Evolutionary conservation across 2,888 invertebrate species (phyloP).

Genomic region (Theretra japonica): DNA sequence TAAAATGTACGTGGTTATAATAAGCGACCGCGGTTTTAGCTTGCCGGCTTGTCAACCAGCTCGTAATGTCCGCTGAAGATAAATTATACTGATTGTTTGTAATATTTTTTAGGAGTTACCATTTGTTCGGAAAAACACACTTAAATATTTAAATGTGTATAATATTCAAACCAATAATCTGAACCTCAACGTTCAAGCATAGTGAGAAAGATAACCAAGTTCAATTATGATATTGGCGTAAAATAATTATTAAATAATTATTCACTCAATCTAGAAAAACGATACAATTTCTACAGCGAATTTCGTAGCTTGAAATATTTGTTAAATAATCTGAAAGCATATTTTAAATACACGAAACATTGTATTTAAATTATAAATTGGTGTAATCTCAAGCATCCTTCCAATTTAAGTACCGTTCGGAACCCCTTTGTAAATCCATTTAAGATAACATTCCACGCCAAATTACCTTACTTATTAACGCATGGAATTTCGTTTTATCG

Average conservation of each 20-base stretch:
- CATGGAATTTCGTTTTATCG: slow-evolving; percentile 42
- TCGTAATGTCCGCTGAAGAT: too few species aligned
- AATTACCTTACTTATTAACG: slow-evolving; percentile 46
- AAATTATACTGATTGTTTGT: too few species aligned
- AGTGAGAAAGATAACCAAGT: too few species aligned
- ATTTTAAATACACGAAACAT: slow-evolving; percentile 1
- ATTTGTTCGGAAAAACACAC: too few species aligned
- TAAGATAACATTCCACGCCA: slow-evolving; percentile 44
- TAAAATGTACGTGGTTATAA: background rate
- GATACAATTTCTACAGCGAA: too few species aligned
- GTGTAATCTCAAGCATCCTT: slow-evolving; percentile 27
- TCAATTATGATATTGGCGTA: too few species aligned
- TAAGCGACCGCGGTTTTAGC: slow-evolving; percentile 6
- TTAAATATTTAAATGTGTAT: too few species aligned
- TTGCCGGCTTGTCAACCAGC: background rate
- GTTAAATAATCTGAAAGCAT: background rate
- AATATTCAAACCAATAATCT: too few species aligned
- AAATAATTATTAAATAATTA: too few species aligned
- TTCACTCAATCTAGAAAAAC: too few species aligned
- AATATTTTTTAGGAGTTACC: too few species aligned
- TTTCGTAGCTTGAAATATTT: background rate
- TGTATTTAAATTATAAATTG: slow-evolving; percentile 2
- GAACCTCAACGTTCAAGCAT: too few species aligned
- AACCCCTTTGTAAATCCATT: slow-evolving; percentile 42
- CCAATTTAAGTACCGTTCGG: slow-evolving; percentile 28